These are phyloP conservation scores for Pampusana beccarii DNA, from an alignment of 2,113 vertebrate genomes.

Conservation along the genomic window DNA sequence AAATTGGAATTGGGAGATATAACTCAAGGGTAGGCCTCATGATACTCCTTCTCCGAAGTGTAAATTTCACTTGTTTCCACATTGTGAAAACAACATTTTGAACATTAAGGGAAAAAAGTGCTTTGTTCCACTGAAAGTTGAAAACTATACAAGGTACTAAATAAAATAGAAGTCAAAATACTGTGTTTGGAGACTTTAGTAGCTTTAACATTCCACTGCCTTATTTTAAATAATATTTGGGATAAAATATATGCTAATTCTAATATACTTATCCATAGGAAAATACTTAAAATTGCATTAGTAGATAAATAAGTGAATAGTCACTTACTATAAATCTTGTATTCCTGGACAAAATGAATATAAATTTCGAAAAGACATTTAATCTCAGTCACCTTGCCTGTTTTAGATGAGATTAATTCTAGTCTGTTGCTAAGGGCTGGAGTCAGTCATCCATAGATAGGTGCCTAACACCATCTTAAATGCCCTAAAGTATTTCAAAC, in stretches of 20 bases:
- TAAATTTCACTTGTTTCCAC: constrained; percentile 20
- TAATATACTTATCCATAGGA: neutral
- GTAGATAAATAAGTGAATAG: neutral
- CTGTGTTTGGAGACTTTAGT: neutral
- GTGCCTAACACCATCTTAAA: neutral
- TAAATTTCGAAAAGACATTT: neutral
- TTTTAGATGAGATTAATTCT: neutral
- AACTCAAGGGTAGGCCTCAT: constrained; percentile 6
- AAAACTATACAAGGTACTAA: constrained; percentile 10
- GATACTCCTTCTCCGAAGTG: neutral
- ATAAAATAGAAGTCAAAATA: neutral
- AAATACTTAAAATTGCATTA: neutral
- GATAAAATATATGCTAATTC: neutral
- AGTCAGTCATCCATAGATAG: neutral
- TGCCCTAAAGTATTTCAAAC: neutral
- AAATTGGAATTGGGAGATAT: neutral
- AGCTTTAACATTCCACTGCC: neutral
- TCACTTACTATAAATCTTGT: neutral
- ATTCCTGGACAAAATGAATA: neutral
- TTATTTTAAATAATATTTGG: neutral
- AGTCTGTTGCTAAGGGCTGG: neutral
- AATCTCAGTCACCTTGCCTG: neutral
- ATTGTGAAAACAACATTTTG: constrained; percentile 5
- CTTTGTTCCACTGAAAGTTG: neutral
- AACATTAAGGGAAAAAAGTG: constrained; percentile 2